A percentile compares a stretch with the other conserved stretches of the same genome.
Conservation (phyloP, 2,113 vertebrate genomes). For the Chionis minor region DNA sequence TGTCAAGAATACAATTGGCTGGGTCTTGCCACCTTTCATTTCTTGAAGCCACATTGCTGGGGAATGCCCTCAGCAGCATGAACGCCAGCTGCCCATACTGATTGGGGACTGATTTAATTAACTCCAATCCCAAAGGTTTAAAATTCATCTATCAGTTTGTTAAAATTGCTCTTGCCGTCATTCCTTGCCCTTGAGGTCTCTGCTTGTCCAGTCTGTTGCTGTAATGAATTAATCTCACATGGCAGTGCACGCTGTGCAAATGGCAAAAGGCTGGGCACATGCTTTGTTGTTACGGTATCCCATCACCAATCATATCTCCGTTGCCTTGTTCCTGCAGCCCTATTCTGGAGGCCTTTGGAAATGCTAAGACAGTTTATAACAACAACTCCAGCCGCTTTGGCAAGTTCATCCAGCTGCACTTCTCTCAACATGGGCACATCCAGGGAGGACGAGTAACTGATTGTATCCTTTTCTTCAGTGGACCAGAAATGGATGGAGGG, state of each 20-base stretch:
- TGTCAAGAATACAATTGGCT: neutral
- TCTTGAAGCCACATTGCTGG: neutral
- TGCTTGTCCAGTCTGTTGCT: conserved; percentile 1
- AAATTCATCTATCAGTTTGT: neutral
- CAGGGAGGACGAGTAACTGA: conserved; percentile 90
- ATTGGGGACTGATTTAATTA: neutral
- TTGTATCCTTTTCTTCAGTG: conserved; percentile 82
- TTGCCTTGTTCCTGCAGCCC: conserved; percentile 75
- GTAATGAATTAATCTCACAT: neutral
- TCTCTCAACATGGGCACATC: conserved; percentile 88
- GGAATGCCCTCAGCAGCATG: neutral
- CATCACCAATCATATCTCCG: neutral
- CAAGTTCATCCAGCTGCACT: conserved; percentile 93
- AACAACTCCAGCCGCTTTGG: conserved; percentile 94
- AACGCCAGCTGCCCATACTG: neutral
- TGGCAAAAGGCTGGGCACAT: neutral
- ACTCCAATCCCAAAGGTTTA: neutral
- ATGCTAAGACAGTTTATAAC: conserved; percentile 92
- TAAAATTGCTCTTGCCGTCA: conserved; percentile 1
- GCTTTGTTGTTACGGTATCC: neutral
- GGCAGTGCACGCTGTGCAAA: neutral
- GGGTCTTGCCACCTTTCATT: neutral
- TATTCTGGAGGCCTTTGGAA: conserved; percentile 91
- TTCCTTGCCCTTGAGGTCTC: conserved; percentile 4
- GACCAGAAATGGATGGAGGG: neutral